These are phyloP conservation scores for Peucedramus taeniatus DNA, from an alignment of 2,113 vertebrate genomes.

Conservation along the genomic window DNA sequence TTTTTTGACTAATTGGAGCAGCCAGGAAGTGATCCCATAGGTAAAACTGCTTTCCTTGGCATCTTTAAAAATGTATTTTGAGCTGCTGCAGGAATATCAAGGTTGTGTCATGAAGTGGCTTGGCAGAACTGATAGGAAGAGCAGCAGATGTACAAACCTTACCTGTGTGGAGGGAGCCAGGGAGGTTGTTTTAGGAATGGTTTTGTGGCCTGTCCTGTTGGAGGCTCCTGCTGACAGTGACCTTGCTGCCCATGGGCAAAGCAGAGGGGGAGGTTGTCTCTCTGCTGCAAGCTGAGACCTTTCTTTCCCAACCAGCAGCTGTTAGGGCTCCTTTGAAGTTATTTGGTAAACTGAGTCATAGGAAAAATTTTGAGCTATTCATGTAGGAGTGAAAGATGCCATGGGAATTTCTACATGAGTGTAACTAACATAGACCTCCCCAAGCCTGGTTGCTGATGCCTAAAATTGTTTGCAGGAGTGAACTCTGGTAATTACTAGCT, in stretches of 20 bases:
- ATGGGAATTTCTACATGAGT: background rate
- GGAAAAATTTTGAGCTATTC: background rate
- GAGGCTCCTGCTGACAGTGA: background rate
- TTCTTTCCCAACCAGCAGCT: background rate
- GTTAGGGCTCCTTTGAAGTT: background rate
- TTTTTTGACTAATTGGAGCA: background rate
- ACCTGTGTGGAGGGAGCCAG: background rate
- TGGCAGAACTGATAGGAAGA: background rate
- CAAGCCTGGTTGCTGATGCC: background rate
- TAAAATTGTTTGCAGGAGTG: background rate
- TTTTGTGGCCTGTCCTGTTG: background rate
- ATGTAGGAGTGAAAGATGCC: background rate
- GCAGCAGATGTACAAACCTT: rapidly evolving
- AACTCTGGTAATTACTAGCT: background rate
- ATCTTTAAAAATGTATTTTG: background rate
- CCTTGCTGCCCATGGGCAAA: background rate
- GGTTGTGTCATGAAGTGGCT: background rate
- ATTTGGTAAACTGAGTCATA: conserved; percentile 18
- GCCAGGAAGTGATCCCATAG: background rate
- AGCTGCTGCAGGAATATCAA: background rate
- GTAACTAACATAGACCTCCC: background rate
- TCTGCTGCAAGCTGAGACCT: background rate
- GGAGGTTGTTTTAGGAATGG: background rate
- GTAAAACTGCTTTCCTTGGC: background rate
- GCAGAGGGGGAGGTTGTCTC: background rate